Evolutionary conservation across 2,113 vertebrate species (phyloP).

Genomic region (Ginglymostoma cirratum): DNA sequence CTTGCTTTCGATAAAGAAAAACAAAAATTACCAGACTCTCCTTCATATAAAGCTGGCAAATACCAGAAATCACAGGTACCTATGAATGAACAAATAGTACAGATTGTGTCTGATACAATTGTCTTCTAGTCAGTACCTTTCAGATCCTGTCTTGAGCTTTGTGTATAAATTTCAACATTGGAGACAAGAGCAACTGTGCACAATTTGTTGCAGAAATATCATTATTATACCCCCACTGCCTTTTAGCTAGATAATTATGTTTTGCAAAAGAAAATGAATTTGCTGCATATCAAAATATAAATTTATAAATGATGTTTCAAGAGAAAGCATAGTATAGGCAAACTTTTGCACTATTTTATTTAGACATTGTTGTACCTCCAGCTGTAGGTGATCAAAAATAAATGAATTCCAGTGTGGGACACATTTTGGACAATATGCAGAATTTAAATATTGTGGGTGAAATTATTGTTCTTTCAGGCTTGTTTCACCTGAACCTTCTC

Average conservation of each 20-base stretch:
- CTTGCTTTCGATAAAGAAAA: not conserved
- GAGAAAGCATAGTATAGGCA: not conserved
- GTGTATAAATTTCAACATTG: not conserved
- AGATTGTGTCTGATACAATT: not conserved
- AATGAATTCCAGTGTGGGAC: not conserved
- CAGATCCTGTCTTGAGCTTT: not conserved
- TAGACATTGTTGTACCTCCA: not conserved
- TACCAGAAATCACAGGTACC: not conserved
- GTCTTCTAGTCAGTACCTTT: not conserved
- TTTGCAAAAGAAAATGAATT: too few species aligned
- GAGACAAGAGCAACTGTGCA: too few species aligned
- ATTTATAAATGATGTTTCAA: not conserved
- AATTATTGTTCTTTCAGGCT: not conserved
- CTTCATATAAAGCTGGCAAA: not conserved
- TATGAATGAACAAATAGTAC: not conserved
- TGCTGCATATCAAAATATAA: not conserved
- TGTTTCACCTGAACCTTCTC: not conserved
- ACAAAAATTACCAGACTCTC: not conserved
- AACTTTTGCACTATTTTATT: not conserved
- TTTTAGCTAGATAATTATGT: too few species aligned
- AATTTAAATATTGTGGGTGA: not conserved
- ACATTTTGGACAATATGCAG: not conserved
- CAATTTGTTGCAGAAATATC: too few species aligned
- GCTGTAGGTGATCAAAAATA: not conserved
- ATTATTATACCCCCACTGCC: too few species aligned